Percentiles rank a stretch among this genome's conserved stretches.
These are phyloP conservation scores for Megaustenia siamemsis DNA, from an alignment of 2,888 invertebrate genomes.

Conservation along the genomic window DNA sequence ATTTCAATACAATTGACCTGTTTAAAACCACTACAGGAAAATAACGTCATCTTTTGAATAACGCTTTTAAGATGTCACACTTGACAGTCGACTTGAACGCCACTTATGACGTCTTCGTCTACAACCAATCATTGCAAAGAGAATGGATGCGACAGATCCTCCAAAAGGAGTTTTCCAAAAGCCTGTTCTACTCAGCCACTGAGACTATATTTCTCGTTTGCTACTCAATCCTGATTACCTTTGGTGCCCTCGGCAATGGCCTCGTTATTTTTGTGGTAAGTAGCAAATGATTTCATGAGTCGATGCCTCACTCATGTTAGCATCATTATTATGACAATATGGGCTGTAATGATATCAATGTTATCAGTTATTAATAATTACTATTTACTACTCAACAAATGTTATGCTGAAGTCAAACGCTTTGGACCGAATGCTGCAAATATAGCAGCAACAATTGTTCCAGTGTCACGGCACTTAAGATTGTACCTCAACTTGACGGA, in stretches of 20 bases:
- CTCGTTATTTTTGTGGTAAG: conserved; percentile 86
- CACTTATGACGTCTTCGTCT: not conserved
- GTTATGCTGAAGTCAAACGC: too few relatives aligned
- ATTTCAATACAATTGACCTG: too few relatives aligned
- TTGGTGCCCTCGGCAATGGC: conserved; percentile 91
- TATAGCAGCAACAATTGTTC: too few relatives aligned
- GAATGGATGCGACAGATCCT: conserved; percentile 29
- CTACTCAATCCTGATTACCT: conserved; percentile 84
- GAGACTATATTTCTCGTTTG: conserved; percentile 70
- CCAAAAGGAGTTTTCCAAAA: conserved; percentile 31
- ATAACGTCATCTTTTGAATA: not conserved
- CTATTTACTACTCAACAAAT: too few relatives aligned
- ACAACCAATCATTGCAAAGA: not conserved
- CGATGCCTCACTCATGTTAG: too few relatives aligned
- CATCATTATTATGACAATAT: too few relatives aligned
- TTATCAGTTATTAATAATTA: too few relatives aligned
- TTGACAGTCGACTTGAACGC: not conserved
- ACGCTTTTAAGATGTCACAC: not conserved
- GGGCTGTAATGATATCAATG: too few relatives aligned
- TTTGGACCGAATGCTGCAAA: too few relatives aligned
- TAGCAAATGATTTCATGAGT: not conserved
- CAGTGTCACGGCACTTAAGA: too few relatives aligned
- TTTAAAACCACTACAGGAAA: not conserved
- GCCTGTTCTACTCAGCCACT: conserved; percentile 64
- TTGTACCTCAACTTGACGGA: too few relatives aligned